Evolutionary conservation across 2,888 invertebrate species (phyloP).

Genomic region (Choristoneura rosaceana): DNA sequence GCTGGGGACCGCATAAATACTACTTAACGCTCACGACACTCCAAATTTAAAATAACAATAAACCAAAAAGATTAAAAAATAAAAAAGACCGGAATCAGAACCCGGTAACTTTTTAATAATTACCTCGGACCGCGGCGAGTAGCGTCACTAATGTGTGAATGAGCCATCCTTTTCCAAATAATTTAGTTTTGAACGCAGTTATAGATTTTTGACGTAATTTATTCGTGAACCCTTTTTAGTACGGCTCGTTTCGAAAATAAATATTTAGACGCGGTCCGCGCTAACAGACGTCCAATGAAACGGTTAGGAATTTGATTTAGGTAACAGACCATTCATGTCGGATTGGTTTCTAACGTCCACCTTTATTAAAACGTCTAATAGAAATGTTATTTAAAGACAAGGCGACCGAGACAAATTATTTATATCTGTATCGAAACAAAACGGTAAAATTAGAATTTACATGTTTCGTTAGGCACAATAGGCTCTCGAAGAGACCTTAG

Average conservation of each 20-base stretch:
- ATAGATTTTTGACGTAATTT: slow-evolving; percentile 80
- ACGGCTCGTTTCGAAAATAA: slow-evolving; percentile 59
- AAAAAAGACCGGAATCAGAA: slow-evolving; percentile 53
- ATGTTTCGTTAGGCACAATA: slow-evolving; percentile 38
- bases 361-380: slow-evolving; percentile 30
- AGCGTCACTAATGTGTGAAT: slow-evolving; percentile 83
- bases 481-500: slow-evolving; percentile 32
- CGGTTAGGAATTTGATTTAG: slow-evolving; percentile 40
- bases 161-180: slow-evolving; percentile 74
- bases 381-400: slow-evolving; percentile 29
- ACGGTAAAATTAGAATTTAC: slow-evolving; percentile 33
- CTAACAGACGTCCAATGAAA: slow-evolving; percentile 37
- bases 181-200: slow-evolving; percentile 79
- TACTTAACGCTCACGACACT: slow-evolving; percentile 79
- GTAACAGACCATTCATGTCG: slow-evolving; percentile 26
- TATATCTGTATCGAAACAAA: slow-evolving; percentile 20
- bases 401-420: slow-evolving; percentile 15
- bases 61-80: slow-evolving; percentile 56
- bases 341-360: slow-evolving; percentile 29
- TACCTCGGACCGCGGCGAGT: slow-evolving; percentile 74
- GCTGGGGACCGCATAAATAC: slow-evolving; percentile 84
- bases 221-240: slow-evolving; percentile 70
- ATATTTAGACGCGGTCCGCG: slow-evolving; percentile 49
- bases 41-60: slow-evolving; percentile 70
- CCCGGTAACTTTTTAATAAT: slow-evolving; percentile 76